Base-by-base conservation (phyloP, 2,113 vertebrate genomes). In the Myxocyprinus asiaticus region DNA sequence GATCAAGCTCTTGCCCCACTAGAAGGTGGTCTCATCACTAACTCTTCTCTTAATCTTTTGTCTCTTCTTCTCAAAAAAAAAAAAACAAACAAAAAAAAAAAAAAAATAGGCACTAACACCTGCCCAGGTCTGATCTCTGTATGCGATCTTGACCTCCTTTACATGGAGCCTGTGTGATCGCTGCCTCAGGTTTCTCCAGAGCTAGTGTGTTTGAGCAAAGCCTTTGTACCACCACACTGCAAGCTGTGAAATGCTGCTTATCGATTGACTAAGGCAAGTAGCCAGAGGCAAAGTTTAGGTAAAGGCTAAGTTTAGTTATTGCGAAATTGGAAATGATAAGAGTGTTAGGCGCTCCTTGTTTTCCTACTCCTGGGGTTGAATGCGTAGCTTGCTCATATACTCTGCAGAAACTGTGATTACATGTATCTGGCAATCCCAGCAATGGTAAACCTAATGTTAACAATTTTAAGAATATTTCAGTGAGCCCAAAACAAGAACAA, bases 241-340 rank as follows among this genome's bases (percentile, higher is more conserved):
- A 66, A 50, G 56, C 61, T 56, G 75, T 81, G 22, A 78, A 59
- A 73, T 33, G 63, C 47, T 71, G 22, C 51, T 7, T 85, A 89
- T 88, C 67, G 85, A 90, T 86, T 70, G n/a, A 81, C 67, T 87
- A 76, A 87, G 83, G 75, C 84, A 48, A 74, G 80, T 73, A 69
- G 76, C 84, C 79, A 76, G 81, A 47, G 79, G 86, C 86, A 84
- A 86, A 63, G 82, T 86, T 65, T 83, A 81, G 22, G 61, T 79
- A 73, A 83, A 83, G 68, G 74, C 63, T 76, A 61, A 58, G 67
- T 76, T 84, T 84, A 76, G 81, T 85, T 86, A 84, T 82, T 79
- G 44, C 10, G 33, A 51, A 7, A 22, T 58, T 15, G 3, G 22
- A 33, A 33, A 33, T 33, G 22, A 1, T 33, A 33, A 33, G 22